Conservation (phyloP, 1,140 invertebrate species). For the Apocrypta bakeri region DNA sequence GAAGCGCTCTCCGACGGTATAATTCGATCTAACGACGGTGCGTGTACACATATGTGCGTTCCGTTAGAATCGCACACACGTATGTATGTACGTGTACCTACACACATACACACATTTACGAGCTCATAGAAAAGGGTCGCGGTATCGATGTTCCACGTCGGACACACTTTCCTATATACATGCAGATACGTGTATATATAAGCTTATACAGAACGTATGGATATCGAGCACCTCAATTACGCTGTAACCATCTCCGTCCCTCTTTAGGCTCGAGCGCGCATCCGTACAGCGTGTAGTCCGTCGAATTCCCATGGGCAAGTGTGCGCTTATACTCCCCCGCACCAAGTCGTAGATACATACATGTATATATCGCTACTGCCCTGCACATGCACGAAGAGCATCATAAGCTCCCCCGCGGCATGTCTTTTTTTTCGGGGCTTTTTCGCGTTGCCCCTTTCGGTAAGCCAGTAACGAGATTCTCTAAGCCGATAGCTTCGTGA, state of each 20-base stretch:
- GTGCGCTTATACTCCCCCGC: not conserved
- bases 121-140: too few species aligned
- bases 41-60: too few species aligned
- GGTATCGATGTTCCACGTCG: too few species aligned
- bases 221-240: constrained; percentile 44
- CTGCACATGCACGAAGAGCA: not conserved
- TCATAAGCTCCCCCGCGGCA: not conserved
- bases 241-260: constrained; percentile 17
- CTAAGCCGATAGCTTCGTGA: not conserved
- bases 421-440: not conserved
- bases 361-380: too few species aligned
- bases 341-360: too few species aligned
- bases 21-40: too few species aligned
- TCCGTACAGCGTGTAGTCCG: not conserved
- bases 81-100: too few species aligned
- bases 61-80: too few species aligned
- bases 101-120: too few species aligned
- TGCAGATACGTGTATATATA: not conserved
- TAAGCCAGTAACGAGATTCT: constrained; percentile 20
- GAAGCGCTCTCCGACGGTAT: too few species aligned
- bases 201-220: too few species aligned
- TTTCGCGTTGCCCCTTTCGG: not conserved
- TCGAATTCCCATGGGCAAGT: constrained; percentile 39
- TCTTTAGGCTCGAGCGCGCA: not conserved
- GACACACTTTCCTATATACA: not conserved